phyloP scores from a whole-genome alignment of 2,797 vertebrate genomes.

The Tamandua tetradactyla region DNA sequence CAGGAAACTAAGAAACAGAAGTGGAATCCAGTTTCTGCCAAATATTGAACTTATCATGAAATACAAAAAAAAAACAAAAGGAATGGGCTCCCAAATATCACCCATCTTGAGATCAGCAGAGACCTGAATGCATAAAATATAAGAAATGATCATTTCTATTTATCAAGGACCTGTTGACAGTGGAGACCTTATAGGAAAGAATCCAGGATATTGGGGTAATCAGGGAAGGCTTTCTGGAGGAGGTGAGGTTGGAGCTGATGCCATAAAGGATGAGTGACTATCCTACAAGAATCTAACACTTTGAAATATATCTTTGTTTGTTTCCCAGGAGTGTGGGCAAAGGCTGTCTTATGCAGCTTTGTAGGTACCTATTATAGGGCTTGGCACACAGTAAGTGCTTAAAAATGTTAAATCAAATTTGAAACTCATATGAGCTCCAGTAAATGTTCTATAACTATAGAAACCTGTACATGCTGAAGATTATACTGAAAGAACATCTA shows the following conservation, averaged over 20 bases:
- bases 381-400: no score
- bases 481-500: neutral
- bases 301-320: neutral
- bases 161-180: neutral
- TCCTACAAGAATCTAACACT: neutral
- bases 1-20: neutral
- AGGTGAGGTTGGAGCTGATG: neutral
- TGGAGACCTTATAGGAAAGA: neutral
- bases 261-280: neutral
- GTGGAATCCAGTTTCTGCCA: neutral
- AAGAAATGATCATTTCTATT: neutral
- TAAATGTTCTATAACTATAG: neutral
- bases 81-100: neutral
- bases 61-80: neutral
- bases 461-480: neutral
- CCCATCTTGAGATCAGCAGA: neutral
- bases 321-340: neutral
- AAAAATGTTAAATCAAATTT: neutral
- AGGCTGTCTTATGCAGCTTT: neutral
- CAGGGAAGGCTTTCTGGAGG: neutral
- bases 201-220: neutral
- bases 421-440: neutral
- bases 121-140: neutral
- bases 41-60: neutral
- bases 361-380: neutral